phyloP scores from a whole-genome alignment of 2,797 vertebrate genomes.

The Uromys caudimaculatus region DNA sequence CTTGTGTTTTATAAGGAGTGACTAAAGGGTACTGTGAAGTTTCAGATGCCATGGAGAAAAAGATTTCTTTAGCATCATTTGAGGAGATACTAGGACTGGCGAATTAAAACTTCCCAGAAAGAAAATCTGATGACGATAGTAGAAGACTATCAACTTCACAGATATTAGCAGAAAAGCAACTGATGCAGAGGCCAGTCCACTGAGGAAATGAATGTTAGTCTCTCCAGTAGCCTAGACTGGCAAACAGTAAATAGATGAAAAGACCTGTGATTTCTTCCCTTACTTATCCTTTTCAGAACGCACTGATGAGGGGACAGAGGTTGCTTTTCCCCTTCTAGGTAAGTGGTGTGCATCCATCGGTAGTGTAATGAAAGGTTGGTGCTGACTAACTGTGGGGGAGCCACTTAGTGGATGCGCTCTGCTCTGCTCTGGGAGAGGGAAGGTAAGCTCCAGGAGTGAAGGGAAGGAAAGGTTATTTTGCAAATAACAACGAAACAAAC shows the following conservation, averaged over 20 bases:
- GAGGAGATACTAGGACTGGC: constrained; percentile 53
- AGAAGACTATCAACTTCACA: constrained; percentile 49
- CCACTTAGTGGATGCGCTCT: constrained; percentile 42
- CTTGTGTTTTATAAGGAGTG: constrained; percentile 57
- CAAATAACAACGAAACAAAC: constrained; percentile 16
- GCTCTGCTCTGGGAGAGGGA: constrained; percentile 71
- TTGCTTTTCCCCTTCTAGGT: constrained; percentile 78
- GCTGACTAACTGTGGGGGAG: constrained; percentile 49
- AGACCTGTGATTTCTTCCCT: constrained; percentile 78
- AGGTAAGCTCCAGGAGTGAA: constrained; percentile 63
- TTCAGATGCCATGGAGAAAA: constrained; percentile 49
- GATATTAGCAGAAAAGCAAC: constrained; percentile 57
- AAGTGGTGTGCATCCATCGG: constrained; percentile 77
- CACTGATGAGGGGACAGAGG: constrained; percentile 81
- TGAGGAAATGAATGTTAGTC: constrained; percentile 54
- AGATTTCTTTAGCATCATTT: constrained; percentile 65
- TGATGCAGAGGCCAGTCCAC: constrained; percentile 33
- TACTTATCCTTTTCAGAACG: constrained; percentile 76
- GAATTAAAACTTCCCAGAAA: constrained; percentile 53
- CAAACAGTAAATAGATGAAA: constrained; percentile 66
- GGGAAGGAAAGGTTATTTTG: constrained; percentile 41
- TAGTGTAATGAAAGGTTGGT: constrained; percentile 62
- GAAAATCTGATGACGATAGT: constrained; percentile 58
- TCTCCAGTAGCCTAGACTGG: constrained; percentile 55
- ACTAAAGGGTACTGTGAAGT: constrained; percentile 67